phyloP scores from a whole-genome alignment of 2,113 vertebrate genomes.

The Melanocharis versteri region DNA sequence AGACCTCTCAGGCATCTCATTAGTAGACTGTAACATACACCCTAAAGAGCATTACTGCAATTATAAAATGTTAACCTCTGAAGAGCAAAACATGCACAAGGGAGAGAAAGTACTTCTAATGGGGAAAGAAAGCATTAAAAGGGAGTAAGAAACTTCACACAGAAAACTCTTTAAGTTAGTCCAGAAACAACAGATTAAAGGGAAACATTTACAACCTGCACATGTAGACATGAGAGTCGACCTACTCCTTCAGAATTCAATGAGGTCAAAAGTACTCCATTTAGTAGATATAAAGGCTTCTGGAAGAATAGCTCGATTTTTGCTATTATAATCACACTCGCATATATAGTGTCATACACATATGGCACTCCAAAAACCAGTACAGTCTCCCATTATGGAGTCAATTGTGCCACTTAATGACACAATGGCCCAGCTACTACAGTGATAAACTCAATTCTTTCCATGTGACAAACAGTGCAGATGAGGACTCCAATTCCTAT shows the following conservation, averaged over 20 bases:
- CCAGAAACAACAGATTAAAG: not conserved
- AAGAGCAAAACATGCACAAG: not conserved
- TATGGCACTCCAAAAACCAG: not conserved
- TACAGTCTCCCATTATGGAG: fast-evolving
- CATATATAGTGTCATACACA: not conserved
- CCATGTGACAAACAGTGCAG: fast-evolving
- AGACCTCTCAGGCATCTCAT: constrained; percentile 28
- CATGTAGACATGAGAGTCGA: fast-evolving
- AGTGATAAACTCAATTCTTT: not conserved
- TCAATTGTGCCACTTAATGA: not conserved
- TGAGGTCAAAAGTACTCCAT: not conserved
- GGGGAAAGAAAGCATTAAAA: not conserved
- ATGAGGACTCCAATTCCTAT: fast-evolving
- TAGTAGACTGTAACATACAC: not conserved
- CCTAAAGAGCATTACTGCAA: constrained; percentile 29
- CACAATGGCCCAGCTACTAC: fast-evolving
- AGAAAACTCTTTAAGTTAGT: not conserved
- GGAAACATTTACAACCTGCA: not conserved
- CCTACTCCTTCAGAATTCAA: not conserved
- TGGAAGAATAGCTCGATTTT: not conserved
- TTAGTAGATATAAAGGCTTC: not conserved
- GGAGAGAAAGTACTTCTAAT: not conserved
- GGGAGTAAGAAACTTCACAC: not conserved
- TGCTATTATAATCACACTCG: not conserved
- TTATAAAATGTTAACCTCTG: constrained; percentile 31